Evolutionary conservation across 37 sponge, comb jelly and placozoan genomes (phyloP).

Genomic region (Amphimedon queenslandica): DNA sequence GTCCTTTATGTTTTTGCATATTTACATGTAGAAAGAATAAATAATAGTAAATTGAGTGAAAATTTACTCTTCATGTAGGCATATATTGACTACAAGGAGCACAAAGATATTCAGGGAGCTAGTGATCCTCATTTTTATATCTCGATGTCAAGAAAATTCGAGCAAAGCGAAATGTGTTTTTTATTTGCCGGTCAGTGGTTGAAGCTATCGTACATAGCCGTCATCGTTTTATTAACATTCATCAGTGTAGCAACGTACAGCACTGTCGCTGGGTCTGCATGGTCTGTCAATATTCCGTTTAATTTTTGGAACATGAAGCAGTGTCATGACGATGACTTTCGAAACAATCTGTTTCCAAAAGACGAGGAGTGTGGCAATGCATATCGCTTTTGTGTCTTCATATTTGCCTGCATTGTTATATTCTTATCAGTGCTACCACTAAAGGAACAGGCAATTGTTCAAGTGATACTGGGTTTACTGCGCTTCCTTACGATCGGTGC

Average conservation of each 20-base stretch:
- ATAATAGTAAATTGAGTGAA: too few species aligned
- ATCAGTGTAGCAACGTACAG: slow-evolving; percentile 53
- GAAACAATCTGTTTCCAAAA: slow-evolving; percentile 27
- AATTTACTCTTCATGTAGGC: too few species aligned
- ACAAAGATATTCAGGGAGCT: too few species aligned
- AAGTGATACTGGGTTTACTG: slow-evolving; percentile 64
- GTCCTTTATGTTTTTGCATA: too few species aligned
- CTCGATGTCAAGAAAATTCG: slow-evolving; percentile 55
- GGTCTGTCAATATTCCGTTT: slow-evolving; percentile 84
- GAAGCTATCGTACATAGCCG: slow-evolving; percentile 56
- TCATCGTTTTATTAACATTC: slow-evolving; percentile 62
- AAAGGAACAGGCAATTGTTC: slow-evolving; percentile 85
- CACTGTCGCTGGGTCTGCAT: slow-evolving; percentile 84
- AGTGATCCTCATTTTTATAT: slow-evolving; percentile 65
- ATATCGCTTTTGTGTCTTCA: slow-evolving; percentile 70
- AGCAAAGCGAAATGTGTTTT: slow-evolving; percentile 68
- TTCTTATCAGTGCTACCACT: slow-evolving; percentile 63
- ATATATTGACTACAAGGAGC: too few species aligned
- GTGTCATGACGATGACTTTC: slow-evolving; percentile 66
- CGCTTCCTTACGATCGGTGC: slow-evolving; percentile 67
- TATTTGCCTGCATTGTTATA: slow-evolving; percentile 72
- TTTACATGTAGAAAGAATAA: too few species aligned
- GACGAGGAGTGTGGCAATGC: slow-evolving; percentile 40
- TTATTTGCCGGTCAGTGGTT: slow-evolving; percentile 52
- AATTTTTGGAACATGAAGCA: slow-evolving; percentile 32